Conservation (phyloP, 1,140 invertebrate species). For the Drosophila willistoni region DNA sequence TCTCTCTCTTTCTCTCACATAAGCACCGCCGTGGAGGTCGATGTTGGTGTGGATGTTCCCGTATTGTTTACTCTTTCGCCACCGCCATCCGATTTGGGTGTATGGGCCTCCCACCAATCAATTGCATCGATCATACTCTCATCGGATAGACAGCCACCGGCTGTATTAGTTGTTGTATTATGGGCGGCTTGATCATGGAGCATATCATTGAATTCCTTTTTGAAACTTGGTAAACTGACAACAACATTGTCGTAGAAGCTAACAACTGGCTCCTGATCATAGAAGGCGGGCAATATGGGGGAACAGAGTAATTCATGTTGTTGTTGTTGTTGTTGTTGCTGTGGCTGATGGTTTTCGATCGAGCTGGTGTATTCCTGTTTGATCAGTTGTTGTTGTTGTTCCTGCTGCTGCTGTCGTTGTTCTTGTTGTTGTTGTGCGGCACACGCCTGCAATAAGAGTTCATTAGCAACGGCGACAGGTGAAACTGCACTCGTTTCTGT, state of each 20-base stretch:
- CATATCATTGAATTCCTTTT: conserved; percentile 79
- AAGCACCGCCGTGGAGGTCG: conserved; percentile 20
- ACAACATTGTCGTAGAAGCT: conserved; percentile 74
- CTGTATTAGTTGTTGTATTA: conserved; percentile 24
- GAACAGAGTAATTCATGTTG: conserved; percentile 52
- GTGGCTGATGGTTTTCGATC: conserved; percentile 33
- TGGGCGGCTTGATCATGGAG: conserved; percentile 69
- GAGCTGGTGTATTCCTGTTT: conserved; percentile 67
- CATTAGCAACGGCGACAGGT: conserved; percentile 67
- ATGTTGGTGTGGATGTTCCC: neutral
- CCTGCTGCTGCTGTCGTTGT: conserved; percentile 51
- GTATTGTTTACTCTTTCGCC: neutral
- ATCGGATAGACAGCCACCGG: conserved; percentile 69
- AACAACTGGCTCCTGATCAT: conserved; percentile 58
- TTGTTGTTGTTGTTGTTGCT: conserved; percentile 32
- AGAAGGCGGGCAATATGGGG: conserved; percentile 63
- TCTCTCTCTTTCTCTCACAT: conserved; percentile 7
- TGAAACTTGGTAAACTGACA: conserved; percentile 65
- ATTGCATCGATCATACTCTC: conserved; percentile 84
- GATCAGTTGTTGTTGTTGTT: conserved; percentile 64
- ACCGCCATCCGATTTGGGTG: conserved; percentile 72
- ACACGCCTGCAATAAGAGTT: conserved; percentile 75
- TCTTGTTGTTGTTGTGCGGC: conserved; percentile 65
- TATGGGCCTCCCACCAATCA: conserved; percentile 84
- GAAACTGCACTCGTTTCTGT: conserved; percentile 52